Conservation (phyloP, 2,113 vertebrate genomes). For the Neodon shergylaensis region DNA sequence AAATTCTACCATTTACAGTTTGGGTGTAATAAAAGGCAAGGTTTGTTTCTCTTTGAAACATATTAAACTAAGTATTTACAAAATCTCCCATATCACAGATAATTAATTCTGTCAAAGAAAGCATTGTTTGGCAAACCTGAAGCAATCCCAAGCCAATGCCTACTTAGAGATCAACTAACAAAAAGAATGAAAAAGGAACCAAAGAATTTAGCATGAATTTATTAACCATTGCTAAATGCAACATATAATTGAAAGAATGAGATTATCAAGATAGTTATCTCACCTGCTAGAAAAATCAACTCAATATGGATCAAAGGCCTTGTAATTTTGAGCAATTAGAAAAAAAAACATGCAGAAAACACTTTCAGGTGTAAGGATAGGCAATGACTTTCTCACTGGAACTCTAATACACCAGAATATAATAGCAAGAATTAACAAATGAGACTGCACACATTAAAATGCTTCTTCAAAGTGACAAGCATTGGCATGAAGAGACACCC, state of each 20-base stretch:
- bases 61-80: neutral
- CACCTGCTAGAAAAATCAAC: neutral
- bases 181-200: neutral
- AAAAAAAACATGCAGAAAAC: neutral
- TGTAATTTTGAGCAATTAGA: neutral
- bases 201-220: constrained; percentile 40
- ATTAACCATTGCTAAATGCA: neutral
- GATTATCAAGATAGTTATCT: neutral
- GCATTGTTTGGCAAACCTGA: constrained; percentile 18
- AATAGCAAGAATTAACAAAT: neutral
- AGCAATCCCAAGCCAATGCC: constrained; percentile 21
- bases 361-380: neutral
- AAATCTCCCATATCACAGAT: neutral
- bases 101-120: constrained; percentile 54
- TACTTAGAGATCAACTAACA: neutral
- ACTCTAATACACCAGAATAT: neutral
- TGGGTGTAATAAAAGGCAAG: constrained; percentile 45
- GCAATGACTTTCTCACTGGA: neutral
- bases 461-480: neutral
- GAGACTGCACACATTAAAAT: neutral
- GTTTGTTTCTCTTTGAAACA: neutral
- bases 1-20: constrained; percentile 45
- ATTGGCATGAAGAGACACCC: neutral
- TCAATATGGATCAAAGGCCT: neutral
- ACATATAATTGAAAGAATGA: neutral